Evolutionary conservation across 2,888 invertebrate genomes (phyloP).

Genomic region (Rhodophaea formosa): DNA sequence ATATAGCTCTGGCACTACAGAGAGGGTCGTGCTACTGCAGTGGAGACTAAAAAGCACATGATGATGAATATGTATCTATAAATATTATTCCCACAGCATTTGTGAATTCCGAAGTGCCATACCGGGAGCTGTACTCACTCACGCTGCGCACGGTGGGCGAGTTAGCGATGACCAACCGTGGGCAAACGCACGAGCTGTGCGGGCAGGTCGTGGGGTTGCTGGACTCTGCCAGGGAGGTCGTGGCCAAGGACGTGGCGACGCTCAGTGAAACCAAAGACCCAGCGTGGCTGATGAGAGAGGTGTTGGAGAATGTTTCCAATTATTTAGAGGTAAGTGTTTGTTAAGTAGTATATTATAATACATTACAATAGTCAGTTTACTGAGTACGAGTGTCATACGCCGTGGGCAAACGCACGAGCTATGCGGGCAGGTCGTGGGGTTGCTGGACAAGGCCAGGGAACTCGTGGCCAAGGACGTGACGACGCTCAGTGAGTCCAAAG

Average conservation of each 20-base stretch:
- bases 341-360: too few relatives aligned
- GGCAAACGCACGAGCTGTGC: slow-evolving; percentile 32
- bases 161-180: slow-evolving; percentile 37
- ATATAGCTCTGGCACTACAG: too few relatives aligned
- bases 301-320: slow-evolving; percentile 80
- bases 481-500: too few relatives aligned
- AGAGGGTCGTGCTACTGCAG: too few relatives aligned
- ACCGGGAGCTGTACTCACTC: slow-evolving; percentile 61
- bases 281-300: slow-evolving; percentile 70
- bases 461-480: too few relatives aligned
- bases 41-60: too few relatives aligned
- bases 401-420: too few relatives aligned
- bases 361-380: too few relatives aligned
- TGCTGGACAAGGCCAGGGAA: too few relatives aligned
- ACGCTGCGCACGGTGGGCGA: slow-evolving; percentile 49
- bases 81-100: slow-evolving; percentile 46
- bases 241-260: slow-evolving; percentile 17
- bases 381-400: too few relatives aligned
- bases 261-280: slow-evolving; percentile 35
- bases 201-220: slow-evolving; percentile 26
- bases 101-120: slow-evolving; percentile 63
- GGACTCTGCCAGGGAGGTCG: slow-evolving; percentile 19
- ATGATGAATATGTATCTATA: too few relatives aligned
- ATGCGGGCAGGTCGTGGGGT: too few relatives aligned
- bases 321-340: slow-evolving; percentile 81